These are phyloP conservation scores for Tricholaema leucomelas DNA, from an alignment of 2,113 vertebrate genomes.

Conservation along the genomic window DNA sequence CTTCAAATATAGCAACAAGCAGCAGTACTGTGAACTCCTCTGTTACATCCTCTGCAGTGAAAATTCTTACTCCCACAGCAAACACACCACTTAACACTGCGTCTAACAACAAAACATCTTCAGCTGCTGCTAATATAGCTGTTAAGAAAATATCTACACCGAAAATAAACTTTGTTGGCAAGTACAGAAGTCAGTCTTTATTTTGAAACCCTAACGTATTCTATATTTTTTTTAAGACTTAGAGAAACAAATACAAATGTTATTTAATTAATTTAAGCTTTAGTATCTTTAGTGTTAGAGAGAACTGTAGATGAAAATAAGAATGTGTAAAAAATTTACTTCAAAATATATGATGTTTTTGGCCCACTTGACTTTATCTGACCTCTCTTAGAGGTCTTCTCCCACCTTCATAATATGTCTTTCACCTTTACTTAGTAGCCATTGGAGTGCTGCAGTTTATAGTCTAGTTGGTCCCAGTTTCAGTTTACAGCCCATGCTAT, in stretches of 20 bases:
- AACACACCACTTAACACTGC: slow-evolving; percentile 77
- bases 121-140: slow-evolving; percentile 73
- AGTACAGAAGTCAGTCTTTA: slow-evolving; percentile 73
- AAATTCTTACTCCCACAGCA: slow-evolving; percentile 76
- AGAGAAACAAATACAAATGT: background rate
- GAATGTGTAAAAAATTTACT: background rate
- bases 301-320: background rate
- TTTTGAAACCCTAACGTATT: slow-evolving; percentile 45
- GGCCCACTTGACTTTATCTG: background rate
- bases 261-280: background rate
- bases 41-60: slow-evolving; percentile 75
- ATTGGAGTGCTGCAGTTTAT: background rate
- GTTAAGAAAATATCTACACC: slow-evolving; percentile 92
- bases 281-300: background rate
- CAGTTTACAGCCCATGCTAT: background rate
- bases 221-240: background rate
- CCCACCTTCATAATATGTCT: background rate
- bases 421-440: background rate
- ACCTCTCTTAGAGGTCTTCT: background rate
- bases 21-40: slow-evolving; percentile 80
- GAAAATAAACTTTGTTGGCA: slow-evolving; percentile 98
- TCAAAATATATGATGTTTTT: background rate
- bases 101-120: slow-evolving; percentile 74
- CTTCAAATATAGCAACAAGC: slow-evolving; percentile 80
- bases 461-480: background rate